Evolutionary conservation across 1,140 invertebrate genomes (phyloP).

Genomic region (Panagrolaimus sp.): DNA sequence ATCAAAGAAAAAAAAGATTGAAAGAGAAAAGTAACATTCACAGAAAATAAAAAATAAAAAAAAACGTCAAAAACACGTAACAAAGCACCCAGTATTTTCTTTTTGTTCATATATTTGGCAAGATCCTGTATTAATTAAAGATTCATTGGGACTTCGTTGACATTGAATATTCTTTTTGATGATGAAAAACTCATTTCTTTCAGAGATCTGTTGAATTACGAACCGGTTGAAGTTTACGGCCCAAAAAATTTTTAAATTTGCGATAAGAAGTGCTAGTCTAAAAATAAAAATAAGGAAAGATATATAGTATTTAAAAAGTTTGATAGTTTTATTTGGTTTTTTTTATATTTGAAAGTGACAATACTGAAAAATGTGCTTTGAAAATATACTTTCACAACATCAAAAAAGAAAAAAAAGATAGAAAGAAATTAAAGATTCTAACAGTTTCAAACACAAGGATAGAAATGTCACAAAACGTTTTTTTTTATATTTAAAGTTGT

Average conservation of each 20-base stretch:
- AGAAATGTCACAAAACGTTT: too few relatives aligned
- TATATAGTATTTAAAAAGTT: not conserved
- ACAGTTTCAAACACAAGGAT: too few relatives aligned
- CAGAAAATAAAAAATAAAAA: conserved; percentile 7
- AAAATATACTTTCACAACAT: too few relatives aligned
- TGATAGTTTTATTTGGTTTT: too few relatives aligned
- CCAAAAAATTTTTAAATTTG: conserved; percentile 11
- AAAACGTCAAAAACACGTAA: conserved; percentile 2
- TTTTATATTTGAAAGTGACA: too few relatives aligned
- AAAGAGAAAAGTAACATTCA: conserved; percentile 12
- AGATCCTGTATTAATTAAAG: too few relatives aligned
- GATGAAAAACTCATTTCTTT: not conserved
- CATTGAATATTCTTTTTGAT: too few relatives aligned
- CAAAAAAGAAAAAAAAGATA: too few relatives aligned
- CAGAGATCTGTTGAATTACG: conserved; percentile 7
- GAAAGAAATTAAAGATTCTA: too few relatives aligned
- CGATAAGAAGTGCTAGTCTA: not conserved
- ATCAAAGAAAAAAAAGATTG: not conserved
- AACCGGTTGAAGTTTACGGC: conserved; percentile 10
- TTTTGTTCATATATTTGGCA: not conserved
- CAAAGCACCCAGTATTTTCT: conserved; percentile 7
- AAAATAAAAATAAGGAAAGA: conserved; percentile 13
- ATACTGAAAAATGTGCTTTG: too few relatives aligned
- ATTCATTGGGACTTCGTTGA: too few relatives aligned
- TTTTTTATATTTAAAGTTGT: too few relatives aligned